Percentiles rank a stretch among this genome's conserved stretches.
Evolutionary conservation across 1,140 invertebrate species (phyloP).

Genomic region (Acromyrmex charruanus): DNA sequence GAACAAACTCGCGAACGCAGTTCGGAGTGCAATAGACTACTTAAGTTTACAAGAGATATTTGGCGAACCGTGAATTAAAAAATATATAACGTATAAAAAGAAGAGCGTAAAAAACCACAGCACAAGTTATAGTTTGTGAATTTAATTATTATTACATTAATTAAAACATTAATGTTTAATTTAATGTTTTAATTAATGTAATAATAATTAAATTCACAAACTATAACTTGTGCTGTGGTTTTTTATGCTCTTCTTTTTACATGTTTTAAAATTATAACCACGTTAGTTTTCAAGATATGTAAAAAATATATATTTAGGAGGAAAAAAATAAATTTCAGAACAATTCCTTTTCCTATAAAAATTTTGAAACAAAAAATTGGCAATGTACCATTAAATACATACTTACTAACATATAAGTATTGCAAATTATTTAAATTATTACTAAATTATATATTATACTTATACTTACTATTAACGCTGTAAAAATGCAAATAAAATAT

Average conservation of each 20-base stretch:
- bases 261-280: too few species aligned
- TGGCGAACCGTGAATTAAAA: background rate
- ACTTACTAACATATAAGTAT: background rate
- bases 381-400: background rate
- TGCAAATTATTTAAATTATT: too few species aligned
- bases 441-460: background rate
- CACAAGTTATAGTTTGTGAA: too few species aligned
- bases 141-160: too few species aligned
- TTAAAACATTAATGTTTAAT: too few species aligned
- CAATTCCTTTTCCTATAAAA: background rate
- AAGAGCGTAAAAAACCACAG: too few species aligned
- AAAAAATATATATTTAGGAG: background rate
- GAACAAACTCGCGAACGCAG: background rate
- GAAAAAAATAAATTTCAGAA: background rate
- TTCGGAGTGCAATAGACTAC: background rate
- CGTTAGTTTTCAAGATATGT: too few species aligned
- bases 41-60: background rate
- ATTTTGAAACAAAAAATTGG: too few species aligned
- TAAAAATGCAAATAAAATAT: background rate
- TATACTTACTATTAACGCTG: conserved; percentile 15
- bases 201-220: too few species aligned
- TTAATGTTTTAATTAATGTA: too few species aligned
- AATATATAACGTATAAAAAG: background rate
- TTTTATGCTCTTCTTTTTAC: too few species aligned
- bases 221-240: too few species aligned